Evolutionary conservation across 1,140 invertebrate species (phyloP), one percentile per base, ranked within the genome.

Genomic region (Oedothorax gibbosus): DNA sequence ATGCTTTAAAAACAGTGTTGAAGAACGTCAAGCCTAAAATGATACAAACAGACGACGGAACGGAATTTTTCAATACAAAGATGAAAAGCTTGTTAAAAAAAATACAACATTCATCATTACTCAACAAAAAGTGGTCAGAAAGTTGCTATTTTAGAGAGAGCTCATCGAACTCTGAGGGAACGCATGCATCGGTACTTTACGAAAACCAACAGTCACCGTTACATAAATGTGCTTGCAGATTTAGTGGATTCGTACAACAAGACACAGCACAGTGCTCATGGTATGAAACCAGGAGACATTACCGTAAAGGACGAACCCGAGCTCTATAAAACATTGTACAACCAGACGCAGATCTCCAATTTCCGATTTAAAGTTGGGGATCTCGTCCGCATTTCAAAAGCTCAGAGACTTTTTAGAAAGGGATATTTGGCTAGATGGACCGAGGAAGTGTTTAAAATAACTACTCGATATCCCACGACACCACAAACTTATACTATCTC

Each of bases 301-400:
- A 66, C 64, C 10, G 35, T 50, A 71, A 7, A 35, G 49, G 68
- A 53, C 8, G 68, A 66, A 20, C 64, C 64, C 0, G n/a, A 12
- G 11, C n/a, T 51, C 12, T 51, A 71, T 71, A 71, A 14, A 51
- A 14, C 0, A 50, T 71, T 71, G 68, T 71, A 51, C 50, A 49
- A 71, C 35, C 15, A 2, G 0, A 18, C 15, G 12, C 51, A 35
- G 18, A n/a, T 15, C 49, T 50, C 51, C 5, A 66, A 51, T 15
- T 51, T 71, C 15, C 49, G 35, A 4, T 71, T 71, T 50, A 21
- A 11, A 21, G 68, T 50, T 14, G 51, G 51, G 3, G 68, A 71
- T 71, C 35, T 71, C 4, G 68, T 71, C 21, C 49, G 35, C 35
- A 71, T 51, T 71, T 49, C 68, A 71, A 71, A 71, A 18, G 68